A percentile compares a stretch with the other conserved stretches of the same genome.
Evolutionary conservation across 2,797 vertebrate species (phyloP).

Genomic region (Hephaestus fuliginosus): DNA sequence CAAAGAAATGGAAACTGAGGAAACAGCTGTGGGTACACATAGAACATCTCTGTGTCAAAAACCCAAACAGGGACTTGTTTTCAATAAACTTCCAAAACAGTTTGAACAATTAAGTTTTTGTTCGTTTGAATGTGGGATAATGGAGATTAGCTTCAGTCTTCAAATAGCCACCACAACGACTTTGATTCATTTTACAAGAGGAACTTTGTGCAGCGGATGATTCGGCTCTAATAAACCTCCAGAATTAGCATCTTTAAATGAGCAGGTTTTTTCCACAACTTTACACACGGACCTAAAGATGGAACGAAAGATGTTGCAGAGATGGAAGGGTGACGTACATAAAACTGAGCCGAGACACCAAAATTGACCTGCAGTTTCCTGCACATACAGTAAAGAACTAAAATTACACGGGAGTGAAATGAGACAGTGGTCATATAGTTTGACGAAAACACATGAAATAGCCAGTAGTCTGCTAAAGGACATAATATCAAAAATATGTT

Average conservation of each 20-base stretch:
- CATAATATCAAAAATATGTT: constrained; percentile 44
- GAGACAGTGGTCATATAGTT: constrained; percentile 4
- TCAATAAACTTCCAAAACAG: constrained; percentile 57
- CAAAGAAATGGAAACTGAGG: constrained; percentile 67
- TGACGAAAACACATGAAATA: constrained; percentile 13
- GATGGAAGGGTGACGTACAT: not conserved
- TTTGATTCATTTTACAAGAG: constrained; percentile 66
- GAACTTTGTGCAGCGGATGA: constrained; percentile 47
- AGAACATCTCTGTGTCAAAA: constrained; percentile 40
- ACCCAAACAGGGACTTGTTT: constrained; percentile 44
- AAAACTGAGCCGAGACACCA: constrained; percentile 26
- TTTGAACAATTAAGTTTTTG: constrained; percentile 31
- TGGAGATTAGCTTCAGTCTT: constrained; percentile 48
- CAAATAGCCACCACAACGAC: constrained; percentile 56
- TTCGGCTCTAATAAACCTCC: constrained; percentile 57
- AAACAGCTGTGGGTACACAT: constrained; percentile 50
- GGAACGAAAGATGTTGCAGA: constrained; percentile 6
- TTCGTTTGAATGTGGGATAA: constrained; percentile 26
- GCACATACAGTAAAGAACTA: constrained; percentile 22
- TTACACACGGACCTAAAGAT: constrained; percentile 27
- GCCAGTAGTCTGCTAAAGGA: not conserved
- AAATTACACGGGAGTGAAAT: constrained; percentile 20
- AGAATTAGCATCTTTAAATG: constrained; percentile 50
- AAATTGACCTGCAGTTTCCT: constrained; percentile 34
- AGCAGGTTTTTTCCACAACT: constrained; percentile 56